A percentile compares a stretch with the other conserved stretches of the same genome.
phyloP scores from a whole-genome alignment of 2,113 vertebrate species.

The Isichthys henryi region DNA sequence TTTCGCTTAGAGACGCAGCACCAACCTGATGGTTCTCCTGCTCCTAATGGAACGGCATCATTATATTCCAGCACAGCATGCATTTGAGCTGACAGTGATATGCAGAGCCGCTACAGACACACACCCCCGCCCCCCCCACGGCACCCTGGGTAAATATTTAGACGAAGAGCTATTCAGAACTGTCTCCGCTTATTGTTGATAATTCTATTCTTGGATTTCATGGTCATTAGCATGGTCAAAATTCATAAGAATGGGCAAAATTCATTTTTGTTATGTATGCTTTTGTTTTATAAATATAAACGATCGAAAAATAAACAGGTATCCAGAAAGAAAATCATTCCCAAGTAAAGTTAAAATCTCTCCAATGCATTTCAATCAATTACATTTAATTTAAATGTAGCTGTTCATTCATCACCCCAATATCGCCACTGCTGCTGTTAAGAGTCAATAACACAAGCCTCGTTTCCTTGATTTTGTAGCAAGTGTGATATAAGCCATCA shows the following conservation, averaged over 20 bases:
- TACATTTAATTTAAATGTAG: background rate
- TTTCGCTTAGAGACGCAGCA: slow-evolving; percentile 33
- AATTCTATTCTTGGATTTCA: background rate
- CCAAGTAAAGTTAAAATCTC: background rate
- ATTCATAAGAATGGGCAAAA: background rate
- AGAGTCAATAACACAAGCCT: background rate
- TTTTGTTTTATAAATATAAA: background rate
- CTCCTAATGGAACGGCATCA: slow-evolving; percentile 16
- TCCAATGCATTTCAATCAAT: background rate
- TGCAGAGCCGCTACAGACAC: slow-evolving; percentile 43
- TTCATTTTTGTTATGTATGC: background rate
- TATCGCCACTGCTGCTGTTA: background rate
- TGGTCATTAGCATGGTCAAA: background rate
- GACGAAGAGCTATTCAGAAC: background rate
- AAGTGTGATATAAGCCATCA: background rate
- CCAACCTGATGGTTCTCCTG: background rate
- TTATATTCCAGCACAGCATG: slow-evolving; percentile 39
- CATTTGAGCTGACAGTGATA: slow-evolving; percentile 56
- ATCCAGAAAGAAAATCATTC: background rate
- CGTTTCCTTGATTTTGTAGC: background rate
- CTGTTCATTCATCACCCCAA: background rate
- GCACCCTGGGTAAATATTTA: background rate
- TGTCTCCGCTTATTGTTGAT: background rate
- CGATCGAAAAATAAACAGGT: background rate
- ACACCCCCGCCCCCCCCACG: background rate